Evolutionary conservation across 2,113 vertebrate species (phyloP).

Genomic region (Micromys minutus): DNA sequence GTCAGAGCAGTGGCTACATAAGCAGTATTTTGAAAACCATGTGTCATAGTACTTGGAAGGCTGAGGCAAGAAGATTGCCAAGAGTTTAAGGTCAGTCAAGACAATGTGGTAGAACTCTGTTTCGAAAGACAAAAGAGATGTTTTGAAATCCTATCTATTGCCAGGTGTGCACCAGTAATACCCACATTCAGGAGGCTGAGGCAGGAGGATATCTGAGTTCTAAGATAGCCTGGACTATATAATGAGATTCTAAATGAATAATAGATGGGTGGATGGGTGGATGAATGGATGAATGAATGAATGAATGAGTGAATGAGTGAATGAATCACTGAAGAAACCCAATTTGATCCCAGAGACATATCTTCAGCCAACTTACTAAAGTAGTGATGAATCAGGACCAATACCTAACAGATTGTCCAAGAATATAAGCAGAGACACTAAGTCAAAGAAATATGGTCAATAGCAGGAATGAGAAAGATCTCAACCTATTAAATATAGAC

Average conservation of each 20-base stretch:
- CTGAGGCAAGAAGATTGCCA: background rate
- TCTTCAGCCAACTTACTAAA: constrained; percentile 31
- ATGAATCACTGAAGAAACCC: background rate
- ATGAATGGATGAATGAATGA: background rate
- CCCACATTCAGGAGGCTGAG: background rate
- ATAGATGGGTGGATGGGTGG: background rate
- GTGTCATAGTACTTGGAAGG: background rate
- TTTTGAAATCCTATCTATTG: background rate
- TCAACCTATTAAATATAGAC: background rate
- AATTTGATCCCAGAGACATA: background rate
- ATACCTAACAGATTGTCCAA: background rate
- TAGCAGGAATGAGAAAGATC: background rate
- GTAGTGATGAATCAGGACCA: background rate
- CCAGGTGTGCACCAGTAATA: background rate
- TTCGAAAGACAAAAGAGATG: background rate
- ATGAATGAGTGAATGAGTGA: background rate
- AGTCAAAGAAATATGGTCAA: background rate
- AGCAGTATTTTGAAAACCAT: constrained; percentile 9
- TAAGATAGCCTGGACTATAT: background rate
- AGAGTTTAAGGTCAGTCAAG: background rate
- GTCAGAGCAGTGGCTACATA: background rate
- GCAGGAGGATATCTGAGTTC: background rate
- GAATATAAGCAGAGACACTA: background rate
- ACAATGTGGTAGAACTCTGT: background rate
- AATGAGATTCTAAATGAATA: background rate